A percentile compares a stretch with the other conserved stretches of the same genome.
Evolutionary conservation across 2,797 vertebrate genomes (phyloP).

Genomic region (Oryzias dopingdopingensis): DNA sequence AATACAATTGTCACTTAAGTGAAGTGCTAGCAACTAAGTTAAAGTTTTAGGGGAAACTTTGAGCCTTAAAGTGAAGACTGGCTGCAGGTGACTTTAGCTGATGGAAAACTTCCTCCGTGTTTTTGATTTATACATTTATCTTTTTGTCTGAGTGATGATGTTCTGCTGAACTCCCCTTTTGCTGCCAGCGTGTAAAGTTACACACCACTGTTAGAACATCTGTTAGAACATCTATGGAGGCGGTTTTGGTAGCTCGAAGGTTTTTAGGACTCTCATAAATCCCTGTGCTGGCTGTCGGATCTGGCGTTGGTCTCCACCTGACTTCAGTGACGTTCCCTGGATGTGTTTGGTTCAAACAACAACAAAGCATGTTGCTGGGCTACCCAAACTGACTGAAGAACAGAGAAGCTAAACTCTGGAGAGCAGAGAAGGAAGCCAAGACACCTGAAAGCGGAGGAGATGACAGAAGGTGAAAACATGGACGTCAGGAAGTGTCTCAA

Average conservation of each 20-base stretch:
- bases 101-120: neutral
- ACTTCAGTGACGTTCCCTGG: conserved; percentile 57
- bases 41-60: neutral
- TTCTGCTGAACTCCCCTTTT: neutral
- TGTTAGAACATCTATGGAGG: conserved; percentile 16
- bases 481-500: no score
- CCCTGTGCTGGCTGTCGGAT: conserved; percentile 26
- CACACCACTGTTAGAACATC: neutral
- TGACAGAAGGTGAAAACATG: no score
- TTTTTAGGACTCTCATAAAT: conserved; percentile 46
- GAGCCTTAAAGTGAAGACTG: neutral
- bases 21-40: no score
- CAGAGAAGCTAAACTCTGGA: no score
- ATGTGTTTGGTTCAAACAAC: conserved; percentile 55
- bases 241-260: conserved; percentile 18
- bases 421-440: no score
- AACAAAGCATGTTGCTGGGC: conserved; percentile 56
- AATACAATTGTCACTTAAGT: no score
- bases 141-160: neutral
- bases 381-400: conserved; percentile 18
- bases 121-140: conserved; percentile 8
- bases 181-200: conserved; percentile 1
- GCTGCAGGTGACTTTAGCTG: neutral
- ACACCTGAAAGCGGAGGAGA: no score
- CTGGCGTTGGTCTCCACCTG: conserved; percentile 50